Evolutionary conservation across 2,797 vertebrate species (phyloP).

Genomic region (Eulemur rubriventer): DNA sequence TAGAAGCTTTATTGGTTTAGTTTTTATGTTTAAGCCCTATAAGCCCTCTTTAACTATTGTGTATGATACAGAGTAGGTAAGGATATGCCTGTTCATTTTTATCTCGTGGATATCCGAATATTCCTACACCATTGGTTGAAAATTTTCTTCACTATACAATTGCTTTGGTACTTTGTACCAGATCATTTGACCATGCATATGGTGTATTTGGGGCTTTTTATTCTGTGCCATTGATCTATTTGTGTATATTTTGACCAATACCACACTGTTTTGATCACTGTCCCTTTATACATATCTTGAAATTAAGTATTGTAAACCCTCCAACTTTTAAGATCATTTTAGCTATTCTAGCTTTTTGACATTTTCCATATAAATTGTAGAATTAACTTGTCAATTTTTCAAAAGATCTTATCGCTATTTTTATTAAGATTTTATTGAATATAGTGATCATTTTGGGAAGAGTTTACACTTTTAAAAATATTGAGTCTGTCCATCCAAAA

Average conservation of each 20-base stretch:
- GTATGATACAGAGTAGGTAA: neutral
- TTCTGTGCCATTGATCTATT: neutral
- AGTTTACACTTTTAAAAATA: constrained; percentile 13
- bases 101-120: neutral
- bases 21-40: neutral
- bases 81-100: neutral
- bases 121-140: neutral
- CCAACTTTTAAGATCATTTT: constrained; percentile 28
- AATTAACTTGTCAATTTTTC: neutral
- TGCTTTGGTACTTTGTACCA: neutral
- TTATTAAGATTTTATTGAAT: constrained; percentile 5
- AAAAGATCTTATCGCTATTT: neutral
- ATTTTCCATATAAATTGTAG: neutral
- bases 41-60: neutral
- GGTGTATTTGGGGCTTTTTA: neutral
- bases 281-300: neutral
- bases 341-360: neutral
- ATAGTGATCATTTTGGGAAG: neutral
- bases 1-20: neutral
- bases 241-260: neutral
- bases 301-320: neutral
- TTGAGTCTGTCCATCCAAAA: neutral
- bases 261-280: neutral
- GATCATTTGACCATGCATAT: neutral
- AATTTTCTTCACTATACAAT: neutral